These are phyloP conservation scores for Andrena hattorfiana DNA, from an alignment of 2,888 invertebrate genomes.

Conservation along the genomic window DNA sequence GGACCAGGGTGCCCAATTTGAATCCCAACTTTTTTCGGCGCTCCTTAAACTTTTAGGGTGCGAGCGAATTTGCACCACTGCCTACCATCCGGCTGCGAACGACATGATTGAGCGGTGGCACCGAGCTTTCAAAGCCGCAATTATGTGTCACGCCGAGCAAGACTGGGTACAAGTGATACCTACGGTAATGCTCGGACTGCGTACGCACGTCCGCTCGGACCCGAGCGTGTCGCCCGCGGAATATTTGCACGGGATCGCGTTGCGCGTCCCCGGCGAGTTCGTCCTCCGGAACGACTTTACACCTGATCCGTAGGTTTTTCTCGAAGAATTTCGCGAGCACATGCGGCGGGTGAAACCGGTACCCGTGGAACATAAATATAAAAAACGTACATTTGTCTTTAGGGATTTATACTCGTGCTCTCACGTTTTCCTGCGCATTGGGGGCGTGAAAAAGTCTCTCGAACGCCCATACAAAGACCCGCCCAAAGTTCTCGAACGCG, in stretches of 20 bases:
- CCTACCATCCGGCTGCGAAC: conserved; percentile 59
- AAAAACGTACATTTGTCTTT: conserved; percentile 5
- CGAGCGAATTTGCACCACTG: conserved; percentile 14
- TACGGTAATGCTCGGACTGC: conserved; percentile 22
- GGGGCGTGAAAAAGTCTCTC: background rate
- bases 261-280: conserved; percentile 60
- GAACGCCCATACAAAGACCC: conserved; percentile 1
- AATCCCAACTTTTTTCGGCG: background rate
- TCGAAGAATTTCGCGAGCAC: conserved; percentile 29
- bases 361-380: background rate
- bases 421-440: background rate
- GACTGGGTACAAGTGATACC: conserved; percentile 47
- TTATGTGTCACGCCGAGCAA: conserved; percentile 43
- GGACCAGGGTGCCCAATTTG: background rate
- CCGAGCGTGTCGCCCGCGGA: conserved; percentile 18
- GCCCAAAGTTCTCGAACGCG: background rate
- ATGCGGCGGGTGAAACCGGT: conserved; percentile 12
- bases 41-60: background rate
- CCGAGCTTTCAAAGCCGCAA: conserved; percentile 49
- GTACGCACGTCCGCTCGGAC: conserved; percentile 16
- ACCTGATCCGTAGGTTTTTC: background rate
- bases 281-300: conserved; percentile 32
- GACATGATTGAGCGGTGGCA: conserved; percentile 64
- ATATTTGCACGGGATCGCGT: conserved; percentile 34
- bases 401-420: conserved; percentile 3